Conservation (phyloP, 2,888 invertebrate species). For the Scaptomyza tumidula region DNA sequence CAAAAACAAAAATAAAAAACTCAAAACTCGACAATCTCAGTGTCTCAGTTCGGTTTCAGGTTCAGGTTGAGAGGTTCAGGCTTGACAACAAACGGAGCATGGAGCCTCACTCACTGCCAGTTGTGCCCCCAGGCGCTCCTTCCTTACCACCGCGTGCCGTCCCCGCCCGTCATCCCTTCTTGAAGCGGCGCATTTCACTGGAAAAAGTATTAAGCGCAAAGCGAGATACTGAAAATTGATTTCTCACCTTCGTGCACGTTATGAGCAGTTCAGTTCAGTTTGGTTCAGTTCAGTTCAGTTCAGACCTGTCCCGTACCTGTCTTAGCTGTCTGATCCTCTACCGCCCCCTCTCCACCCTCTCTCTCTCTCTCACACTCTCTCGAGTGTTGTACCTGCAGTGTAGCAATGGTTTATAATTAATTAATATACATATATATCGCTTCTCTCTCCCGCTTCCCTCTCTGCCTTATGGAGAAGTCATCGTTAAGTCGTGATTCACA, state of each 20-base stretch:
- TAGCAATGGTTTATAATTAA: conserved; percentile 64
- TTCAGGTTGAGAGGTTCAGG: conserved; percentile 11
- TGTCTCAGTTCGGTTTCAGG: conserved; percentile 1
- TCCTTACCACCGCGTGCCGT: not conserved
- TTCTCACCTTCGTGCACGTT: conserved; percentile 83
- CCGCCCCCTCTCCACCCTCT: not conserved
- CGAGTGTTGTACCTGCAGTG: not conserved
- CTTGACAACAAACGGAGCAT: conserved; percentile 38
- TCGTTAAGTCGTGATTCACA: conserved; percentile 38
- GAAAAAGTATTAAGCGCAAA: conserved; percentile 77
- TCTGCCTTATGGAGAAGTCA: not conserved
- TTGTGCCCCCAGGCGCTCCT: conserved; percentile 12
- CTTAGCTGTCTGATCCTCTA: conserved; percentile 6
- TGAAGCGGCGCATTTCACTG: conserved; percentile 74
- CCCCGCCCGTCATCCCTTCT: conserved; percentile 5
- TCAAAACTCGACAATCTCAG: not conserved
- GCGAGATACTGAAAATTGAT: conserved; percentile 82
- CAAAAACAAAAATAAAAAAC: conserved; percentile 14
- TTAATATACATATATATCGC: conserved; percentile 59
- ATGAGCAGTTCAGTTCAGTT: conserved; percentile 38
- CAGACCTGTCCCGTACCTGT: conserved; percentile 25
- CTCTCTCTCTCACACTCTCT: no score
- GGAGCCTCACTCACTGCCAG: conserved; percentile 7
- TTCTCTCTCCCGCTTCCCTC: not conserved
- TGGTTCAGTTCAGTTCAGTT: conserved; percentile 9